Percentiles rank a stretch among this genome's conserved stretches.
Evolutionary conservation across 2,113 vertebrate species (phyloP).

Genomic region (Siniperca knerii): DNA sequence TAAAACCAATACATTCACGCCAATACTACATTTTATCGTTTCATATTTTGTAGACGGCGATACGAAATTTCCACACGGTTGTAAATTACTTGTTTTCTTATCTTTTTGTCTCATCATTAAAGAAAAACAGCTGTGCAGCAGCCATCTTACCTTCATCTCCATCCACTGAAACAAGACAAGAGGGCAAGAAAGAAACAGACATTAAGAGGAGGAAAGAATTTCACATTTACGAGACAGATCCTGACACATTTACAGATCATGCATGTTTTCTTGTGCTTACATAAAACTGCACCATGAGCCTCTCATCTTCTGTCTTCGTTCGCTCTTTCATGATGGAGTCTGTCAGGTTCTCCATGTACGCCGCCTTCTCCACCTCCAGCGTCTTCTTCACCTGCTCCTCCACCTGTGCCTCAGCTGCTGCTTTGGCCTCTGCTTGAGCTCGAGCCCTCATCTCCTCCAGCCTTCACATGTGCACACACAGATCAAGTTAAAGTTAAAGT

Average conservation of each 20-base stretch:
- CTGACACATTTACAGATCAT: constrained; percentile 5
- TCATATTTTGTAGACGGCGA: neutral
- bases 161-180: constrained; percentile 73
- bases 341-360: constrained; percentile 60
- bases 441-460: constrained; percentile 67
- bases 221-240: constrained; percentile 25
- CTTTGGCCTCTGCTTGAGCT: constrained; percentile 56
- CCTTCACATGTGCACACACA: constrained; percentile 56
- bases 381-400: constrained; percentile 75
- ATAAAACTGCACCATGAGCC: constrained; percentile 79
- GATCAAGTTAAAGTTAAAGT: neutral
- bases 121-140: constrained; percentile 1
- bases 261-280: constrained; percentile 60
- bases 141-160: constrained; percentile 80
- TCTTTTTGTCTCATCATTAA: neutral
- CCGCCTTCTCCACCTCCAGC: constrained; percentile 65
- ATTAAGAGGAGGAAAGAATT: constrained; percentile 35
- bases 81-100: neutral
- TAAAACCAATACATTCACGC: neutral
- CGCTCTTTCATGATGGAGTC: constrained; percentile 66
- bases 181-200: constrained; percentile 55
- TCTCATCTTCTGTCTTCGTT: constrained; percentile 66
- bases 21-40: neutral
- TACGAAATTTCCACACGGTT: neutral
- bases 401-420: constrained; percentile 65